phyloP scores from a whole-genome alignment of 2,888 invertebrate species.

The Apamea crenata region DNA sequence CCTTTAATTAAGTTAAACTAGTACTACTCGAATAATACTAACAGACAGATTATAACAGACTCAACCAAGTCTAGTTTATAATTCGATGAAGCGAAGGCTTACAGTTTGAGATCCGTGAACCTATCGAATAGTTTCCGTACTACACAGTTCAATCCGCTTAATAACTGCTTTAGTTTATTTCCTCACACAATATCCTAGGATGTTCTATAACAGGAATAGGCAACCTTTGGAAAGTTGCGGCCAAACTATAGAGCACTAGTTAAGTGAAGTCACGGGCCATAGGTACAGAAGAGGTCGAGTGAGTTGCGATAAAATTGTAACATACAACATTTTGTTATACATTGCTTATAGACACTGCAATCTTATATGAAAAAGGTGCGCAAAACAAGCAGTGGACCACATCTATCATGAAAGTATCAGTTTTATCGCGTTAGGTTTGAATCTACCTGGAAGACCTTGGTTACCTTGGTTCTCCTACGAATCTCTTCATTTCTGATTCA shows the following conservation, averaged over 20 bases:
- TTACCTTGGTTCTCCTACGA: background rate
- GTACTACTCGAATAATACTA: background rate
- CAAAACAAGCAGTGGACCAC: background rate
- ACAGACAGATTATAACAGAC: background rate
- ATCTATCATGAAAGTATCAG: background rate
- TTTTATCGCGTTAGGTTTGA: background rate
- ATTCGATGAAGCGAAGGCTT: conserved; percentile 28
- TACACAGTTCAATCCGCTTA: conserved; percentile 22
- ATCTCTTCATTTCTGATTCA: background rate
- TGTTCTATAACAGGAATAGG: background rate
- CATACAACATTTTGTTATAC: background rate
- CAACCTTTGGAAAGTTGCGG: background rate
- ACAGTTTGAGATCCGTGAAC: conserved; percentile 22
- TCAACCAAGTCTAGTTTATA: conserved; percentile 9
- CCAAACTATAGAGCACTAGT: background rate
- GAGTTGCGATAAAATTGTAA: background rate
- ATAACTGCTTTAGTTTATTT: background rate
- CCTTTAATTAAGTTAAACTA: background rate
- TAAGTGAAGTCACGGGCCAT: background rate
- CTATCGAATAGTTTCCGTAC: conserved; percentile 17
- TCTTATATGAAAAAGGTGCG: background rate
- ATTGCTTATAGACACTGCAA: background rate
- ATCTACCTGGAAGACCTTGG: background rate
- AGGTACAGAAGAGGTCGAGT: background rate
- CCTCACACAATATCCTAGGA: background rate